Evolutionary conservation across 2,113 vertebrate genomes (phyloP).

Genomic region (Ammodytes marinus): DNA sequence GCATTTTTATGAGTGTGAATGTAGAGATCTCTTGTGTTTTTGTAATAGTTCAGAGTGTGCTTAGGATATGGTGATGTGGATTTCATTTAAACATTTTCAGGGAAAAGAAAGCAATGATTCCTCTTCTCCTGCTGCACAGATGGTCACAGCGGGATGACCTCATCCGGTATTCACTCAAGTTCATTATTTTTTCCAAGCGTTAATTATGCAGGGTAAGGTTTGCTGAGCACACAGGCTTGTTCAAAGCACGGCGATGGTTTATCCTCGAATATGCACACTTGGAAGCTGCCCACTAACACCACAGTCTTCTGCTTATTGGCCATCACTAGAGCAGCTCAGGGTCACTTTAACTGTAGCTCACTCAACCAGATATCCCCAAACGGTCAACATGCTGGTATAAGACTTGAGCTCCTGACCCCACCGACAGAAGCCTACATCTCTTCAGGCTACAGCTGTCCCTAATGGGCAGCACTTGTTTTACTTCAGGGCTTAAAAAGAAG

Average conservation of each 20-base stretch:
- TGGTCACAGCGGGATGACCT: slow-evolving; percentile 57
- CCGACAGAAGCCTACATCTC: slow-evolving; percentile 14
- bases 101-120: background rate
- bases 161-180: slow-evolving; percentile 19
- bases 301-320: slow-evolving; percentile 39
- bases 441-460: slow-evolving; percentile 30
- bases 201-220: slow-evolving; percentile 61
- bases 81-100: slow-evolving; percentile 15
- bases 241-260: slow-evolving; percentile 11
- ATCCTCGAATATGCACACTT: slow-evolving; percentile 33
- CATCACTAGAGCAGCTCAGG: slow-evolving; percentile 26
- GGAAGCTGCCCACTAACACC: slow-evolving; percentile 40
- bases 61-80: background rate
- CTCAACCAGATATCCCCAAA: slow-evolving; percentile 32
- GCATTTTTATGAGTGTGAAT: slow-evolving; percentile 39
- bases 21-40: slow-evolving; percentile 20
- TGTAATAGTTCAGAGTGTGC: slow-evolving; percentile 36
- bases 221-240: slow-evolving; percentile 55
- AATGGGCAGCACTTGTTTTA: background rate
- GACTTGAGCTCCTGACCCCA: slow-evolving; percentile 55
- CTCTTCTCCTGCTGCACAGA: slow-evolving; percentile 48
- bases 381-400: slow-evolving; percentile 1
- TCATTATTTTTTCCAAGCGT: slow-evolving; percentile 50
- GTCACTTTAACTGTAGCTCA: slow-evolving; percentile 15
- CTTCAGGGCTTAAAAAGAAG: background rate